Conservation (phyloP, 2,888 invertebrate species). For the Ecdyonurus torrentis region DNA sequence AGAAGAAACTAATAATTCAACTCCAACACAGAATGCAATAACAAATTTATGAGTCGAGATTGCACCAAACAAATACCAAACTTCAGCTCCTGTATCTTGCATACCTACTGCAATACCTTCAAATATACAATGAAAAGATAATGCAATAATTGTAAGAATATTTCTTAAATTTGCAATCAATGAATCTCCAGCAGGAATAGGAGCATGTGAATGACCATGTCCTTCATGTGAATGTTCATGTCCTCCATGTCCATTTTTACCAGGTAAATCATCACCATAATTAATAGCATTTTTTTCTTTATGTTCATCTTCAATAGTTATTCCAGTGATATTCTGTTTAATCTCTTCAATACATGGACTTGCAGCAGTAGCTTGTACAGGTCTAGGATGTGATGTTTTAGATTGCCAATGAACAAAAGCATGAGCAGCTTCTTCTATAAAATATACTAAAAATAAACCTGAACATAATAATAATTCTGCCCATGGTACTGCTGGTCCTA, state of each 20-base stretch:
- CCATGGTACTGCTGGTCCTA: neutral
- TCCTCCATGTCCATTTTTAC: neutral
- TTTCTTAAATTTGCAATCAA: neutral
- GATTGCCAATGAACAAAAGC: conserved; percentile 1
- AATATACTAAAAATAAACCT: neutral
- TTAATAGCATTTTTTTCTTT: neutral
- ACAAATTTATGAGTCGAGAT: conserved; percentile 21
- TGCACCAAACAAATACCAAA: conserved; percentile 20
- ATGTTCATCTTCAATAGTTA: neutral
- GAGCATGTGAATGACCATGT: neutral
- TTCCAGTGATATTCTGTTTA: neutral
- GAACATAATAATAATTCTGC: neutral
- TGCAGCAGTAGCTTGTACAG: neutral
- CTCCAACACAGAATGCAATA: conserved; percentile 21
- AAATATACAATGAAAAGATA: conserved; percentile 22
- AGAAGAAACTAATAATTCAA: conserved; percentile 18
- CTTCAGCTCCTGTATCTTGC: conserved; percentile 14
- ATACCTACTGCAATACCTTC: conserved; percentile 22
- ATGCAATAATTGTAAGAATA: conserved; percentile 18
- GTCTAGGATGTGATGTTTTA: neutral
- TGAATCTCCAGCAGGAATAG: neutral
- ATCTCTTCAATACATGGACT: neutral
- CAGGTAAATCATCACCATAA: neutral
- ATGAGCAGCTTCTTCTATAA: conserved; percentile 1
- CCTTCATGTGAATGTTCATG: neutral